Evolutionary conservation across 2,113 vertebrate species (phyloP).

Genomic region (Triplophysa siluroides): DNA sequence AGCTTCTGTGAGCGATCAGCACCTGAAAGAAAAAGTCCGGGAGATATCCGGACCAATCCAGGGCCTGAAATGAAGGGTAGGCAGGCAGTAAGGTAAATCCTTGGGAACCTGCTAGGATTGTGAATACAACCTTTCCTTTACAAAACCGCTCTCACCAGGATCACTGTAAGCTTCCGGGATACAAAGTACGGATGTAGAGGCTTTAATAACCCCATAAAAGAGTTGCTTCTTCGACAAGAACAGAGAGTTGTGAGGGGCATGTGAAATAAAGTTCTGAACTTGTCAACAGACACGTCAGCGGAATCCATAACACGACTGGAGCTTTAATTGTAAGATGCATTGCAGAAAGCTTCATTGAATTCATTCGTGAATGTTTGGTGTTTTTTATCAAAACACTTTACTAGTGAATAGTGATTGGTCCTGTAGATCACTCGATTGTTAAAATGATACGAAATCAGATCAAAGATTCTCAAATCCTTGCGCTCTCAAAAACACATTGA

Average conservation of each 20-base stretch:
- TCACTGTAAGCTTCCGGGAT: constrained; percentile 58
- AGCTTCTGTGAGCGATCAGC: constrained; percentile 61
- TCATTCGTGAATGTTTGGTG: too few relatives aligned
- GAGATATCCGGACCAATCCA: constrained; percentile 60
- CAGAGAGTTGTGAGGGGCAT: constrained; percentile 27
- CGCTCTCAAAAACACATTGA: constrained; percentile 56
- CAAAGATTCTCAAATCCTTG: constrained; percentile 50
- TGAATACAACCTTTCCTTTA: constrained; percentile 57
- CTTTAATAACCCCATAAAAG: constrained; percentile 59
- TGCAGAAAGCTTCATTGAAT: neutral
- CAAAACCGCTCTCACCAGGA: constrained; percentile 59
- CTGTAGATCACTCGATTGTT: too few relatives aligned
- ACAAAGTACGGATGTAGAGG: constrained; percentile 53
- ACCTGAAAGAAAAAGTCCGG: constrained; percentile 51
- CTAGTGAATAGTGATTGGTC: too few relatives aligned
- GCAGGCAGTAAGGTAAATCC: constrained; percentile 44
- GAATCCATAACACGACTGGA: neutral
- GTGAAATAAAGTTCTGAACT: neutral
- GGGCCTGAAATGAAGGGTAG: constrained; percentile 49
- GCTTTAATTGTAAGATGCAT: neutral
- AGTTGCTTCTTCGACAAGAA: constrained; percentile 38
- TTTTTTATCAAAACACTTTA: too few relatives aligned
- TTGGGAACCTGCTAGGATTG: constrained; percentile 57
- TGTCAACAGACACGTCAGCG: neutral
- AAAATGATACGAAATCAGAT: constrained; percentile 52